Percentiles rank a stretch among this genome's conserved stretches.
phyloP scores from a whole-genome alignment of 2,113 vertebrate genomes.

The Lycaon pictus region DNA sequence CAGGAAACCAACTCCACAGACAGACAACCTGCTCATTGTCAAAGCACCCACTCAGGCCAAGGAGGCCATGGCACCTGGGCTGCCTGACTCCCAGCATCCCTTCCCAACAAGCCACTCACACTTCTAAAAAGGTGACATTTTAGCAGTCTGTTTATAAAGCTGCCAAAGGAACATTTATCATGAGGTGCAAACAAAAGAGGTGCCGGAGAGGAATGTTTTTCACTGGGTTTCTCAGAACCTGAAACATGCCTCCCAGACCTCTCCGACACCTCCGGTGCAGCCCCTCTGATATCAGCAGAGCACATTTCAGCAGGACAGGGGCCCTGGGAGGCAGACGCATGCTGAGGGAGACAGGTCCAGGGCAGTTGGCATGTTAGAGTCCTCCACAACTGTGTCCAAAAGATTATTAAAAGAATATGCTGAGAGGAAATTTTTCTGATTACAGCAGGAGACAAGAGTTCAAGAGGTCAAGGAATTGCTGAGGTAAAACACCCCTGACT shows the following conservation, averaged over 20 bases:
- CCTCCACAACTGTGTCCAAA: neutral
- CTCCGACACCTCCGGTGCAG: neutral
- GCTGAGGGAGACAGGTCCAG: neutral
- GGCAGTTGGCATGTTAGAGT: neutral
- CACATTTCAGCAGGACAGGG: neutral
- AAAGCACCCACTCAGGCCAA: neutral
- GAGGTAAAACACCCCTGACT: neutral
- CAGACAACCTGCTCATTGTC: neutral
- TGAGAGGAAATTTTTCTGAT: neutral
- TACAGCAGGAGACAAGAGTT: neutral
- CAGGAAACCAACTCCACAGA: neutral
- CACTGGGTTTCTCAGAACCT: neutral
- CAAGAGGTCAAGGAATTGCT: neutral
- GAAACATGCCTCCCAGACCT: neutral
- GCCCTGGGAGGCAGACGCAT: neutral
- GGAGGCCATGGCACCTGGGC: neutral
- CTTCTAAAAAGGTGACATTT: constrained; percentile 69
- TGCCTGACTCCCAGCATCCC: neutral
- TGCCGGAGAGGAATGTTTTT: neutral
- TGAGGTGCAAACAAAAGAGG: constrained; percentile 64
- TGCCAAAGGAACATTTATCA: constrained; percentile 69
- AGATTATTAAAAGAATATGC: neutral
- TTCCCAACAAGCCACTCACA: constrained; percentile 40
- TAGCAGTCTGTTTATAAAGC: constrained; percentile 80
- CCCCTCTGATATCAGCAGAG: neutral